These are phyloP conservation scores for Drosophila navojoa DNA, from an alignment of 1,140 invertebrate species.

Conservation along the genomic window DNA sequence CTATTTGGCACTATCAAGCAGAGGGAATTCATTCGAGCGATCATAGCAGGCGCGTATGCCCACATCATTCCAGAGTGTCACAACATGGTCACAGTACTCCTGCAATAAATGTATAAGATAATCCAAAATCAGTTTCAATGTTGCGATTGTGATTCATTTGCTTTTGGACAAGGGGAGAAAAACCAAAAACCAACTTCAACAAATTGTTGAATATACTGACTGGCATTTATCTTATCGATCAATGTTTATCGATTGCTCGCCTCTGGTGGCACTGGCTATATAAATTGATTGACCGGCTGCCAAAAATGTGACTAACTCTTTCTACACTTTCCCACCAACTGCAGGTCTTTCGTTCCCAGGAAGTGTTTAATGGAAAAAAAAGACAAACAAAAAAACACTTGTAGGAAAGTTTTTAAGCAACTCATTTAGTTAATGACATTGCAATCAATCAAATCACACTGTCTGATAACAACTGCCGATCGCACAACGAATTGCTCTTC, in stretches of 20 bases:
- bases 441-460: conserved; percentile 66
- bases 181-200: conserved; percentile 7
- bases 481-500: conserved; percentile 23
- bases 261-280: conserved; percentile 26
- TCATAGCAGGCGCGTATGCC: conserved; percentile 89
- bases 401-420: conserved; percentile 73
- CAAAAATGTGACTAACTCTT: conserved; percentile 16
- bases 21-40: conserved; percentile 91
- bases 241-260: too few relatives aligned
- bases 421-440: conserved; percentile 41
- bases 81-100: conserved; percentile 89
- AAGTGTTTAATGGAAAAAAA: conserved; percentile 40
- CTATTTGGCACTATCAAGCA: conserved; percentile 93
- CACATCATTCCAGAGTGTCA: conserved; percentile 86
- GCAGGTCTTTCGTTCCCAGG: conserved; percentile 41
- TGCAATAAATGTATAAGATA: conserved; percentile 67
- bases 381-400: conserved; percentile 47
- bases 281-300: conserved; percentile 20
- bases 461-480: conserved; percentile 40
- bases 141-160: conserved; percentile 17
- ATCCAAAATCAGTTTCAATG: conserved; percentile 16
- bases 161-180: conserved; percentile 9
- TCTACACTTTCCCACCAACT: background rate
- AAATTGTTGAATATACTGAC: conserved; percentile 13
- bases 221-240: conserved; percentile 62